Conservation (phyloP, 2,797 vertebrate species). For the Oryzias sinensis region DNA sequence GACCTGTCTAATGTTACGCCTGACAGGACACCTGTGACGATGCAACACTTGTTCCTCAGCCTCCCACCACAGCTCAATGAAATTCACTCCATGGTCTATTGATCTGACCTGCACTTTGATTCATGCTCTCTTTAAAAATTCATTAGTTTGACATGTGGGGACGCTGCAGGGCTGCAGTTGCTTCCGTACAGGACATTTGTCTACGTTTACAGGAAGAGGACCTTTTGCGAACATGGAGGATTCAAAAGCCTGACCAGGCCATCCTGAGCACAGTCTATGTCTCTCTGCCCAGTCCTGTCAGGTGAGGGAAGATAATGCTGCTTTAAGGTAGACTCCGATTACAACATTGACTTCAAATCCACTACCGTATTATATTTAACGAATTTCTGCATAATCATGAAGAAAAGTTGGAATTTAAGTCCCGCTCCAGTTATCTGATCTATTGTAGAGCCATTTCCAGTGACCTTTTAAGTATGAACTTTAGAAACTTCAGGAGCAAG, state of each 20-base stretch:
- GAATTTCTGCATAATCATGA: no score
- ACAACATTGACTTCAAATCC: no score
- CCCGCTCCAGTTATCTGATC: no score
- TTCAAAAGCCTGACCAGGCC: slow-evolving; percentile 37
- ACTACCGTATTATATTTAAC: no score
- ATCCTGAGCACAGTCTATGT: slow-evolving; percentile 39
- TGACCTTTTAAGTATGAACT: no score
- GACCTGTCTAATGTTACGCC: not conserved
- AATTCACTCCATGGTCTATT: slow-evolving; percentile 69
- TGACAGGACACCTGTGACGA: slow-evolving; percentile 26
- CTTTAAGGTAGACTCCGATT: no score
- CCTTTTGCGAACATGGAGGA: slow-evolving; percentile 41
- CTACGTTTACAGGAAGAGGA: slow-evolving; percentile 68
- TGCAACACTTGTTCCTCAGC: slow-evolving; percentile 29
- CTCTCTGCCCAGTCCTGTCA: slow-evolving; percentile 3
- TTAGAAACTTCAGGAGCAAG: no score
- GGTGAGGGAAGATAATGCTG: not conserved
- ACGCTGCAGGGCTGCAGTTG: slow-evolving; percentile 45
- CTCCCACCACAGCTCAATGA: slow-evolving; percentile 38
- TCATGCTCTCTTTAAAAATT: slow-evolving; percentile 80
- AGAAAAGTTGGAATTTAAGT: no score
- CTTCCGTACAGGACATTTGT: slow-evolving; percentile 65
- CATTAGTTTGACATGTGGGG: slow-evolving; percentile 69
- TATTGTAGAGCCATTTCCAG: no score
- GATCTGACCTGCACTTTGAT: slow-evolving; percentile 72